A percentile compares a stretch with the other conserved stretches of the same genome.
Conservation (phyloP, 2,888 invertebrate species). For the Tetropium fuscum region DNA sequence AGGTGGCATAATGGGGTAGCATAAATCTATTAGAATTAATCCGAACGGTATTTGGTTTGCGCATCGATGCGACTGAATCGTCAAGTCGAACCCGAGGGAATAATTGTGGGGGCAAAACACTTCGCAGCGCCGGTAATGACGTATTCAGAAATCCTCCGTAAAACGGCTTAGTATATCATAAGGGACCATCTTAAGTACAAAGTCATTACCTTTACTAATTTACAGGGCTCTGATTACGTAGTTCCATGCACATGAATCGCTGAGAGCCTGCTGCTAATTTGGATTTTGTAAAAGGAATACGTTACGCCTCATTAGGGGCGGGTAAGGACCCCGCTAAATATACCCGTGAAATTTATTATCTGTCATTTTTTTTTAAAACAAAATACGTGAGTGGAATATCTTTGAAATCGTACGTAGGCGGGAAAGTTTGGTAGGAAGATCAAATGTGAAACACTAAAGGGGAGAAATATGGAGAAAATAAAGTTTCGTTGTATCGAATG, state of each 20-base stretch:
- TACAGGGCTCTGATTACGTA: conserved; percentile 39
- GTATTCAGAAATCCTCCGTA: conserved; percentile 38
- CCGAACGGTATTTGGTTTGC: conserved; percentile 4
- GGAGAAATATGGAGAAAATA: background rate
- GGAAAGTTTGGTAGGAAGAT: background rate
- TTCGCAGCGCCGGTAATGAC: conserved; percentile 30
- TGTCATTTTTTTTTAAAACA: background rate
- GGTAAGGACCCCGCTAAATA: background rate
- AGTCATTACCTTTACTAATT: conserved; percentile 48
- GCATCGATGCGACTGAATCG: background rate
- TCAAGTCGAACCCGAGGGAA: conserved; percentile 12
- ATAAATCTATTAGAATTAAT: conserved; percentile 2
- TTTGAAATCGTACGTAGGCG: conserved; percentile 1
- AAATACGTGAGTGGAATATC: background rate
- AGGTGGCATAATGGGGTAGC: too few species aligned
- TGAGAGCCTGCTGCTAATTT: conserved; percentile 39
- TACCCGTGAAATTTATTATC: background rate
- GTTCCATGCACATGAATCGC: conserved; percentile 35
- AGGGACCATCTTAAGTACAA: conserved; percentile 48
- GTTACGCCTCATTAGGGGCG: conserved; percentile 28
- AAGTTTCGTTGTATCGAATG: background rate
- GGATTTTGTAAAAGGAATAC: conserved; percentile 37
- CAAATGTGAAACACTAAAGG: conserved; percentile 4
- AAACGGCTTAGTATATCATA: conserved; percentile 52
- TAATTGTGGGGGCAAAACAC: conserved; percentile 21